A percentile compares a stretch with the other conserved stretches of the same genome.
Evolutionary conservation across 2,888 invertebrate species (phyloP).

Genomic region (Sipha maydis): DNA sequence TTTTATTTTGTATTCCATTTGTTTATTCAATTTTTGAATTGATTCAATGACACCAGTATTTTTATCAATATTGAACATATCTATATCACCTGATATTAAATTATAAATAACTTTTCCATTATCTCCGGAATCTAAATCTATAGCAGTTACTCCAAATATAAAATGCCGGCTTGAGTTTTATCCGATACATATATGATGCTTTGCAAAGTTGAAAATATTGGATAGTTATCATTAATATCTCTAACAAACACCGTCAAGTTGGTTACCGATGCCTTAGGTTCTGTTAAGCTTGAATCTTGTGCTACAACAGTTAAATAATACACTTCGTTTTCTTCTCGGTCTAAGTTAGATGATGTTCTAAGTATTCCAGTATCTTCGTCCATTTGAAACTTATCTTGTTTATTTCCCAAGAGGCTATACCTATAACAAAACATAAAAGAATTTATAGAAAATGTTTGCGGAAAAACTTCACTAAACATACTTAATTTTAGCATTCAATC

Average conservation of each 20-base stretch:
- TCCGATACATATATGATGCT: conserved; percentile 87
- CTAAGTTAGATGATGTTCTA: conserved; percentile 77
- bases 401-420: conserved; percentile 84
- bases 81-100: conserved; percentile 80
- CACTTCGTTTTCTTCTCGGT: conserved; percentile 80
- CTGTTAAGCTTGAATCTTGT: conserved; percentile 87
- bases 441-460: neutral
- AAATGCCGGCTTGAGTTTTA: conserved; percentile 80
- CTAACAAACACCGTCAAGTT: conserved; percentile 82
- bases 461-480: conserved; percentile 66
- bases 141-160: conserved; percentile 89
- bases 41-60: conserved; percentile 90
- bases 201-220: conserved; percentile 78
- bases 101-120: conserved; percentile 86
- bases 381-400: conserved; percentile 82
- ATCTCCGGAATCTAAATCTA: conserved; percentile 82
- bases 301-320: conserved; percentile 88
- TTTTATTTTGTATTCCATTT: conserved; percentile 73
- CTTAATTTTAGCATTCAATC: conserved; percentile 86
- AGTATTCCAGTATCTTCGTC: conserved; percentile 83
- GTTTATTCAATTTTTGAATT: conserved; percentile 72
- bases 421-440: conserved; percentile 67
- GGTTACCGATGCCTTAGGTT: conserved; percentile 83
- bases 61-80: conserved; percentile 80
- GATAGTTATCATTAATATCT: conserved; percentile 89